phyloP scores from a whole-genome alignment of 2,888 invertebrate genomes.

The Acheta domesticus region DNA sequence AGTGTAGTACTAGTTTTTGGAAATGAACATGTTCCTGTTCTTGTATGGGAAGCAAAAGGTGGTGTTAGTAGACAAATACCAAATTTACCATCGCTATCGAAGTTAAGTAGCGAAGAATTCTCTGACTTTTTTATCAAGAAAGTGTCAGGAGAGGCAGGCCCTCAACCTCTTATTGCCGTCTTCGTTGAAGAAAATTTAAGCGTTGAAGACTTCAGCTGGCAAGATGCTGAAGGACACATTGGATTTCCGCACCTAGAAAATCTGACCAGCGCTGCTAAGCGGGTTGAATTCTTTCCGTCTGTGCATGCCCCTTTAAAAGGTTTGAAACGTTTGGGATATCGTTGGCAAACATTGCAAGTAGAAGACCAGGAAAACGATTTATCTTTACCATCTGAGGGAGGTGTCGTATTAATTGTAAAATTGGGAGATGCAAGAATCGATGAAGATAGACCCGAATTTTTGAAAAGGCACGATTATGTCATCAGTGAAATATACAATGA shows the following conservation, averaged over 20 bases:
- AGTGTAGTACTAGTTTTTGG: neutral
- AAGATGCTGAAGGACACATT: constrained; percentile 47
- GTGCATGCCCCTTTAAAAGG: constrained; percentile 59
- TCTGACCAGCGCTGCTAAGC: constrained; percentile 43
- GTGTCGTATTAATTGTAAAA: constrained; percentile 36
- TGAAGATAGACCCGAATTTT: constrained; percentile 55
- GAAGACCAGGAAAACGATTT: constrained; percentile 33
- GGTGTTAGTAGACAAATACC: neutral
- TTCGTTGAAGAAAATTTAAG: constrained; percentile 56
- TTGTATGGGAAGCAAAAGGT: constrained; percentile 30
- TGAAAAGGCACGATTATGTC: constrained; percentile 55
- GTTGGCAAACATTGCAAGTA: constrained; percentile 27
- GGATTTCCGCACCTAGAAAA: constrained; percentile 48
- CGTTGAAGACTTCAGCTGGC: constrained; percentile 57
- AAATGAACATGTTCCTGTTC: constrained; percentile 34
- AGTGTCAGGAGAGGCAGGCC: constrained; percentile 35
- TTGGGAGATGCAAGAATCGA: constrained; percentile 43
- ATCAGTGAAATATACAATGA: constrained; percentile 55
- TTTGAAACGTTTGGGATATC: constrained; percentile 51
- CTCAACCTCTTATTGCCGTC: constrained; percentile 49
- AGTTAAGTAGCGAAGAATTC: constrained; percentile 31
- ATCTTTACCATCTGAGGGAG: constrained; percentile 20
- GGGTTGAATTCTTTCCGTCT: constrained; percentile 56
- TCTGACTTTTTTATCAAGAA: constrained; percentile 28
- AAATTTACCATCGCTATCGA: constrained; percentile 22